These are phyloP conservation scores for Diachrysia chrysitis DNA, from an alignment of 2,888 invertebrate genomes.

Conservation along the genomic window DNA sequence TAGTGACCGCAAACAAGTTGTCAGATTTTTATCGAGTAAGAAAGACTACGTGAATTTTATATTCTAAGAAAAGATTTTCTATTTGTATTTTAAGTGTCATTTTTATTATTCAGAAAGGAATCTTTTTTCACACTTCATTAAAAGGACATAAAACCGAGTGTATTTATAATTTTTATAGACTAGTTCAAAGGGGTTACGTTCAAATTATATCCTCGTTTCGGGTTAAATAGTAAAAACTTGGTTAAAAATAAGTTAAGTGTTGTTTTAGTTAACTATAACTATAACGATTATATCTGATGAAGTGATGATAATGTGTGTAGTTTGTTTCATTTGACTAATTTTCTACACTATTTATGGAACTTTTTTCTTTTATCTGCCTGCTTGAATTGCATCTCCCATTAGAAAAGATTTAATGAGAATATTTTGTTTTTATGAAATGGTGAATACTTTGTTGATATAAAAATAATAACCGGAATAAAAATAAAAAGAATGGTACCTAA, in stretches of 20 bases:
- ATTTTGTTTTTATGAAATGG: too few relatives aligned
- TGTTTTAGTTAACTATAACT: neutral
- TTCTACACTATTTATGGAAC: neutral
- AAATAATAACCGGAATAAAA: too few relatives aligned
- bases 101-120: neutral
- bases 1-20: too few relatives aligned
- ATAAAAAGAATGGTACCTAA: too few relatives aligned
- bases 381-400: too few relatives aligned
- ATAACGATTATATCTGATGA: conserved; percentile 8
- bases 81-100: neutral
- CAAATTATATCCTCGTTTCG: conserved; percentile 5
- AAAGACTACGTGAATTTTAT: too few relatives aligned
- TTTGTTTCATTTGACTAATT: neutral
- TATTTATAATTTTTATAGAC: conserved; percentile 14
- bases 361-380: neutral
- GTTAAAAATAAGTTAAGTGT: conserved; percentile 1
- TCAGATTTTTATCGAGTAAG: too few relatives aligned
- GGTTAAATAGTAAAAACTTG: conserved; percentile 14
- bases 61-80: neutral
- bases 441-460: too few relatives aligned
- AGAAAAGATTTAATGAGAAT: too few relatives aligned
- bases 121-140: conserved; percentile 18
- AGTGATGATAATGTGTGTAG: neutral
- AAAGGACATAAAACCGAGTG: conserved; percentile 14
- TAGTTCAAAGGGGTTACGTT: conserved; percentile 18